Base-by-base conservation (phyloP, 2,113 vertebrate species). In the Hippotragus niger region DNA sequence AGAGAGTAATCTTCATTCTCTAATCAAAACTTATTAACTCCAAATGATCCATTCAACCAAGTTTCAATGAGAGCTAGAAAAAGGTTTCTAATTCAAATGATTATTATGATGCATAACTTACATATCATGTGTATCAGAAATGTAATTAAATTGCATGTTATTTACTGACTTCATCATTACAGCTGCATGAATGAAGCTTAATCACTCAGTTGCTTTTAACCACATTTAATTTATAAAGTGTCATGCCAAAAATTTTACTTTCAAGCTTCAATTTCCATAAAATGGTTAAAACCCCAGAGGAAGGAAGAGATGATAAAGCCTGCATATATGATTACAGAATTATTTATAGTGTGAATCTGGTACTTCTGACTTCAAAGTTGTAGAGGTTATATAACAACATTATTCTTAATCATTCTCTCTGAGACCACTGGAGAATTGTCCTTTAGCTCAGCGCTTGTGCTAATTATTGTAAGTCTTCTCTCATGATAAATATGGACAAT, bases 21-120 rank as follows among this genome's bases (percentile, higher is more conserved):
- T 97, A 98, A 98, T 98, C 88, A 97, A 93, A 97, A 82, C 33
- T 96, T 98, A 98, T 97, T 97, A 91, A 81, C 81, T 55, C 74
- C 78, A 94, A 97, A 55, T 97, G 81, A 91, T 94, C 94, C 31
- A 97, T 52, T n/a, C 31, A 94, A 16, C n/a, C 88, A 96, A 93
- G 90, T 98, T 97, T 98, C 91, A 96, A 87, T 53, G 95, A 96
- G 95, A 87, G 95, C 84, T 57, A 96, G 71, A 96, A 97, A 97
- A 97, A 94, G 23, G 57, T 96, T 96, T 97, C 94, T 96, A 87
- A 60, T 52, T 71, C 55, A 97, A 60, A 71, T 94, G n/a, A 97
- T 98, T 98, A 98, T 97, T 90, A 96, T 95, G 71, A 95, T 98
- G 90, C 58, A 95, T 96, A 98, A 97, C 89, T 98, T 97, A 96